Base-by-base conservation (phyloP, 2,113 vertebrate species). In the Pachyramphus minor region DNA sequence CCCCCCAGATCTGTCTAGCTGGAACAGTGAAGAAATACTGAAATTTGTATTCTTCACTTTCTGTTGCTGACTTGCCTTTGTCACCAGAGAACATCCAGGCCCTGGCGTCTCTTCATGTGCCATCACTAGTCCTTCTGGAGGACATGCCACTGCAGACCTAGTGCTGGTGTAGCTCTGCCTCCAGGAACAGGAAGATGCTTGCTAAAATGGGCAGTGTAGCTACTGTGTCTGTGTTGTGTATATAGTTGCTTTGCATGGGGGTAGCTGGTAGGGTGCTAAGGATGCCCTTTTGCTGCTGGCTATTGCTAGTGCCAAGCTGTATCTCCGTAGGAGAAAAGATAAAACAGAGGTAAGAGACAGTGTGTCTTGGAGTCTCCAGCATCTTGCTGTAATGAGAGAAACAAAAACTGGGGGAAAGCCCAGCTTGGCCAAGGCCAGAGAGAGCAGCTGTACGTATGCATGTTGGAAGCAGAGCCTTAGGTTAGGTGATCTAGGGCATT, bases 391-490 rank as follows among this genome's bases (percentile, higher is more conserved):
- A 28, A 39, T 62, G 25, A 83, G 23, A 84, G 45, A 80, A 81
- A 44, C 22, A 56, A 44, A 52, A 84, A 4, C 14, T 33, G 27
- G 6, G 44, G 25, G 16, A 50, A 78, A 71, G 37, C 23, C 20
- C 33, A 45, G 10, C 9, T 25, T 93, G 64, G 28, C 64, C 8
- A 19, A 17, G n/a, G 59, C 31, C 63, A 81, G 49, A 56, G 58
- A 81, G 23, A 8, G 3, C 2, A 5, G 23, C 15, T 72, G 9
- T 25, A 7, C 33, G 47, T 55, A 8, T 0, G 0, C 1, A 0
- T 50, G 18, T 20, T 80, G 47, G 66, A 63, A 87, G 52, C 42
- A 39, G 24, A 42, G 33, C 33, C 22, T 78, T 58, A 33, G 13
- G 16, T 39, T 80, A 42, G n/a, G 22, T 52, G 17, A 35, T 22